These are phyloP conservation scores for Ataeniobius toweri DNA, from an alignment of 2,797 vertebrate species.

Conservation along the genomic window DNA sequence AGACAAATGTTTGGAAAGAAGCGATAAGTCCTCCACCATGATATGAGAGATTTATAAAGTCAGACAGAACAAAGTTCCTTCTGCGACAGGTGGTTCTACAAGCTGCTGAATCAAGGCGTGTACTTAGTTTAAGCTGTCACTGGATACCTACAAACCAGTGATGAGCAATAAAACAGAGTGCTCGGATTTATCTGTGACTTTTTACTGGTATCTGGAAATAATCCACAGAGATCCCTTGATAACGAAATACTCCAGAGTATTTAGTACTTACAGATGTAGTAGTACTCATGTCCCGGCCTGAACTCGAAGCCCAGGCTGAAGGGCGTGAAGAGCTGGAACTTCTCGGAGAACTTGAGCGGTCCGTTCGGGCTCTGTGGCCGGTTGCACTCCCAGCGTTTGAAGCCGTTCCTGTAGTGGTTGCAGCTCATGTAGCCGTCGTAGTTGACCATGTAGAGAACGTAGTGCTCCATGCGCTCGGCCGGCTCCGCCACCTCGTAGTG, in stretches of 20 bases:
- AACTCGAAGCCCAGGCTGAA: slow-evolving; percentile 97
- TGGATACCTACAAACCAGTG: no score
- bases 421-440: slow-evolving; percentile 90
- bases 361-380: slow-evolving; percentile 87
- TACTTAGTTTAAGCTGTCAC: background rate
- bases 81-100: background rate
- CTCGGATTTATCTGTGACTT: no score
- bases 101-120: background rate
- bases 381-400: slow-evolving; percentile 98
- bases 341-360: slow-evolving; percentile 94
- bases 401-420: slow-evolving; percentile 89
- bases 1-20: no score
- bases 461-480: slow-evolving; percentile 85
- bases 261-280: slow-evolving; percentile 92
- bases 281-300: slow-evolving; percentile 93
- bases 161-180: no score
- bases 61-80: no score
- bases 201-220: no score
- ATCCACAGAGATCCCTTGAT: no score
- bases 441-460: slow-evolving; percentile 95
- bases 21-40: no score
- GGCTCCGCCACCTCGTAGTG: slow-evolving; percentile 88
- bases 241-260: background rate
- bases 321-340: slow-evolving; percentile 97
- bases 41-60: no score